Percentiles rank a stretch among this genome's conserved stretches.
Conservation (phyloP, 2,113 vertebrate genomes). For the Alligator sinensis region DNA sequence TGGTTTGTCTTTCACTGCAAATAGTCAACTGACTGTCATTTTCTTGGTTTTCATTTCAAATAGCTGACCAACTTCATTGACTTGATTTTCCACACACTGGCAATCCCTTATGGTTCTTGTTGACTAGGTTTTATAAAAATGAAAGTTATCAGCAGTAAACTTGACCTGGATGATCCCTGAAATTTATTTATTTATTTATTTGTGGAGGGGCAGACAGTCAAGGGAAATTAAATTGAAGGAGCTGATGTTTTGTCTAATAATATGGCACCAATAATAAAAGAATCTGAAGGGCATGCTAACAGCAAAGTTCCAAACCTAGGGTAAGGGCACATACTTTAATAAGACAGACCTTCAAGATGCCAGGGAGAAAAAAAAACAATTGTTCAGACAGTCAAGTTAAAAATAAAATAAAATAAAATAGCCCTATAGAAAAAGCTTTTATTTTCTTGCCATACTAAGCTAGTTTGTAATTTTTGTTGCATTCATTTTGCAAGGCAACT, state of each 20-base stretch:
- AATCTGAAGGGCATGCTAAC: not conserved
- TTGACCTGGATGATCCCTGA: not conserved
- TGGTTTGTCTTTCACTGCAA: not conserved
- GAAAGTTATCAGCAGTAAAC: not conserved
- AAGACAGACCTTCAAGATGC: not conserved
- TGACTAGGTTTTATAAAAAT: not conserved
- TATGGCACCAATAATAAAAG: constrained; percentile 4
- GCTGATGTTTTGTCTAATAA: constrained; percentile 45
- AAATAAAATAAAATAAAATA: not conserved
- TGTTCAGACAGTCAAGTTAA: not conserved
- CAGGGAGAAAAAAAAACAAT: not conserved
- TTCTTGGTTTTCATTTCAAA: not conserved
- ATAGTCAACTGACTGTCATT: not conserved
- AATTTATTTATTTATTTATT: constrained; percentile 3
- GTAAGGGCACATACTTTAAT: not conserved
- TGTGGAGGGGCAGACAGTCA: not conserved
- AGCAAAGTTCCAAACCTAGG: not conserved
- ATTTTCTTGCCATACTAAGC: not conserved
- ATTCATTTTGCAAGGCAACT: not conserved
- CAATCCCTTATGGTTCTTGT: not conserved
- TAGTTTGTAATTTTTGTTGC: not conserved
- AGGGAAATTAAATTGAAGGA: constrained; percentile 7
- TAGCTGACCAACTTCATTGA: not conserved
- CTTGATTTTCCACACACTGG: not conserved
- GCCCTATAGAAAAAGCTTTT: not conserved